Percentiles rank a stretch among this genome's conserved stretches.
Evolutionary conservation across 2,888 invertebrate species (phyloP).

Genomic region (Pyrochroa serraticornis): DNA sequence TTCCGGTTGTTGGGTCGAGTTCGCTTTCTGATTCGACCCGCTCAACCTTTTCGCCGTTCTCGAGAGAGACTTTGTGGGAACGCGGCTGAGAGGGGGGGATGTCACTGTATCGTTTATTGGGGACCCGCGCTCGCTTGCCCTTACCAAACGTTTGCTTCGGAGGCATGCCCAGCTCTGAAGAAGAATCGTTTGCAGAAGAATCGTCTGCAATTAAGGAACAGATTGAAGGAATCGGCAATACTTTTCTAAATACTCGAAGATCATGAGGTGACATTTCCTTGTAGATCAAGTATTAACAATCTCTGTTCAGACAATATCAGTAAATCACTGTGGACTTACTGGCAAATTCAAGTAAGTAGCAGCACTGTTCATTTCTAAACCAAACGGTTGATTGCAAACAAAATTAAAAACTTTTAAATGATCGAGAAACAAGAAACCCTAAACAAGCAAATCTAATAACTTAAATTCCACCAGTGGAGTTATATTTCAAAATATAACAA

Average conservation of each 20-base stretch:
- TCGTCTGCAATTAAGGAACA: slow-evolving; percentile 25
- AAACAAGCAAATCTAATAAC: too few relatives aligned
- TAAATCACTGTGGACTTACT: too few relatives aligned
- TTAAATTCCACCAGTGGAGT: too few relatives aligned
- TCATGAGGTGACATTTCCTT: too few relatives aligned
- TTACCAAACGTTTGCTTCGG: slow-evolving; percentile 50
- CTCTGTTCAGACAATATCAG: too few relatives aligned
- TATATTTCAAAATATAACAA: too few relatives aligned
- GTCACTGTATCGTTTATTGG: slow-evolving; percentile 57
- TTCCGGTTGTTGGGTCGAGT: not conserved
- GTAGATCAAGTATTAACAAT: too few relatives aligned
- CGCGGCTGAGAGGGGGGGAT: slow-evolving; percentile 40
- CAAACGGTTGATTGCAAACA: too few relatives aligned
- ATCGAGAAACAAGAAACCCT: too few relatives aligned
- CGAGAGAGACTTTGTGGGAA: slow-evolving; percentile 14
- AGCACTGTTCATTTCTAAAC: too few relatives aligned
- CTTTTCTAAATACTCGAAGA: not conserved
- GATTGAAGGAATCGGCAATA: not conserved
- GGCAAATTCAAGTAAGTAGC: too few relatives aligned
- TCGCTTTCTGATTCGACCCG: slow-evolving; percentile 34
- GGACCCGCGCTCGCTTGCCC: slow-evolving; percentile 56
- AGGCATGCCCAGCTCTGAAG: slow-evolving; percentile 30
- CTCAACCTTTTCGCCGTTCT: slow-evolving; percentile 36
- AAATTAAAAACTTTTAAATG: too few relatives aligned
- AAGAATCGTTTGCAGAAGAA: slow-evolving; percentile 24